Conservation (phyloP, 2,113 vertebrate species). For the Peromyscus californicus region DNA sequence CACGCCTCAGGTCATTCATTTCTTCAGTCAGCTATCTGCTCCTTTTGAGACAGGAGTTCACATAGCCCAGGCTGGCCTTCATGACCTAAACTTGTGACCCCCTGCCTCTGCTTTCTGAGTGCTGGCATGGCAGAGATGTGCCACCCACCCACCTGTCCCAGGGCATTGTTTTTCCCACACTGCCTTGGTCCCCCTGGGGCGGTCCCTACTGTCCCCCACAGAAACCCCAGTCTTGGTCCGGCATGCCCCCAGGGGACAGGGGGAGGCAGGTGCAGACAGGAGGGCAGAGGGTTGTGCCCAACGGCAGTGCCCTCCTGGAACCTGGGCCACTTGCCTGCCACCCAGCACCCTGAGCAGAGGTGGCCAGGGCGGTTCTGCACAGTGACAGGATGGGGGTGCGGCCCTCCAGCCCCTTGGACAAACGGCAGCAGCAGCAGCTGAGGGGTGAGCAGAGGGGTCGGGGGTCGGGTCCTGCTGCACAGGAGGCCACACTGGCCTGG, state of each 20-base stretch:
- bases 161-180: neutral
- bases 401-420: constrained; percentile 64
- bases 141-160: neutral
- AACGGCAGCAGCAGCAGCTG: constrained; percentile 63
- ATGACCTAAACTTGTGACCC: neutral
- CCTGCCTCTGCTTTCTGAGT: neutral
- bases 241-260: neutral
- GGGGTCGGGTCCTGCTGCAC: rapidly evolving
- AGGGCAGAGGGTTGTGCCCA: rapidly evolving
- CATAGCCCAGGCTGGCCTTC: neutral
- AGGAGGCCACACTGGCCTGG: neutral
- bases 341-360: neutral
- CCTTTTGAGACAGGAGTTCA: neutral
- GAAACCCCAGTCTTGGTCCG: neutral
- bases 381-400: constrained; percentile 69
- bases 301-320: neutral
- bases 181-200: neutral
- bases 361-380: neutral
- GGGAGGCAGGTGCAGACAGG: neutral
- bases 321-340: neutral
- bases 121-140: neutral
- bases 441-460: constrained; percentile 65
- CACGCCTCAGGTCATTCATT: neutral
- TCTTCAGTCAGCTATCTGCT: neutral
- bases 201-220: neutral